Percentiles rank a stretch among this genome's conserved stretches.
phyloP scores from a whole-genome alignment of 2,888 invertebrate species.

The Ornithoptera alexandrae region DNA sequence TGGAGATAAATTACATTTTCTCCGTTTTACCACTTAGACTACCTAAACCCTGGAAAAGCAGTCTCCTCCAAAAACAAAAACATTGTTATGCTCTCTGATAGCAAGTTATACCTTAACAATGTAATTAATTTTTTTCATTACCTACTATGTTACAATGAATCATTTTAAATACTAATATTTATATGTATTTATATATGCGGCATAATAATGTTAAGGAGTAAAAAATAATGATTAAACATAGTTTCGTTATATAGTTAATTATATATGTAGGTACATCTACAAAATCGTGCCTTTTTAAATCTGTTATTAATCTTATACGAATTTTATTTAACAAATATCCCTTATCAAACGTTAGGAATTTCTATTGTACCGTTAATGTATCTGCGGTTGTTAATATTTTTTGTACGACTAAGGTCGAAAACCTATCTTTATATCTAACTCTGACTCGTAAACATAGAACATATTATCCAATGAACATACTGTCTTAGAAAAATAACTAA shows the following conservation, averaged over 20 bases:
- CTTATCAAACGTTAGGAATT: neutral
- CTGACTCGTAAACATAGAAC: slow-evolving; percentile 2
- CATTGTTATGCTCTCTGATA: no score
- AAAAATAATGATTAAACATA: neutral
- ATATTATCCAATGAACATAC: slow-evolving; percentile 4
- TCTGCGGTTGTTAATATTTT: slow-evolving; percentile 5
- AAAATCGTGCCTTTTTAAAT: neutral
- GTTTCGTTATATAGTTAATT: neutral
- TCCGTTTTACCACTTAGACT: no score
- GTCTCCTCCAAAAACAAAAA: no score
- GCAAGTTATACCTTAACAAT: no score
- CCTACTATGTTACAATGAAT: no score
- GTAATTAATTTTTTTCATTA: no score
- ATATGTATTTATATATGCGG: no score
- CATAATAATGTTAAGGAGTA: neutral
- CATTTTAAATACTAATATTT: no score
- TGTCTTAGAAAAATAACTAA: neutral
- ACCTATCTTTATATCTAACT: slow-evolving; percentile 3
- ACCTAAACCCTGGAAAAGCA: no score
- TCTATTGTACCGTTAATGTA: slow-evolving; percentile 12
- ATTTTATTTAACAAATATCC: no score
- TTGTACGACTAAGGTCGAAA: slow-evolving; percentile 1
- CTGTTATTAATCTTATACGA: neutral
- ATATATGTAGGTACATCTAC: neutral
- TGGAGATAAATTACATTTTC: no score